phyloP scores from a whole-genome alignment of 2,113 vertebrate species.

The Rhombomys opimus region DNA sequence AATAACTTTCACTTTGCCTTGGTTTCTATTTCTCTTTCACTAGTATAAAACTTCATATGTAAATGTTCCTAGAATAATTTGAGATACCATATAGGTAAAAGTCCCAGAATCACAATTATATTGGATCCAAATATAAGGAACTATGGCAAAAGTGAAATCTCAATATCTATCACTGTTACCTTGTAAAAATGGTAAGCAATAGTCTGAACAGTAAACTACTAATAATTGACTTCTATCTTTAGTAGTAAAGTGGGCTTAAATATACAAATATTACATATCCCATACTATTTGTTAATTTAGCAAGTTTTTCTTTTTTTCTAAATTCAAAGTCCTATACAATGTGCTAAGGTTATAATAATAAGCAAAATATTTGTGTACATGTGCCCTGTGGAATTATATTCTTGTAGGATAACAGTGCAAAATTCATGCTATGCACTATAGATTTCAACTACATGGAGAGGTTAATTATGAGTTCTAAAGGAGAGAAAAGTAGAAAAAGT shows the following conservation, averaged over 20 bases:
- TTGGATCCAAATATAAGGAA: background rate
- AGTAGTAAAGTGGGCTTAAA: background rate
- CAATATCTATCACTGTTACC: background rate
- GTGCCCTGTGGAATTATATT: background rate
- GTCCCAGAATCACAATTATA: constrained; percentile 13
- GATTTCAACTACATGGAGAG: background rate
- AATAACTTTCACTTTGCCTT: background rate
- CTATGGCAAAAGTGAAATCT: constrained; percentile 12
- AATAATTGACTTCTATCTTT: background rate
- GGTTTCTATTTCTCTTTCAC: background rate
- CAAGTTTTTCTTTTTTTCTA: background rate
- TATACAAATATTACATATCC: background rate
- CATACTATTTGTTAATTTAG: constrained; percentile 24
- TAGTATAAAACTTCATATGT: background rate
- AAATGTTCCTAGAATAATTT: constrained; percentile 16
- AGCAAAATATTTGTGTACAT: background rate
- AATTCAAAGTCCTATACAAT: background rate
- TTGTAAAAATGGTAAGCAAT: constrained; percentile 3
- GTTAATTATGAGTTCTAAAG: background rate
- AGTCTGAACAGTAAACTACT: background rate
- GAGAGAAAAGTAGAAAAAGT: background rate
- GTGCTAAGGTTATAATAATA: background rate
- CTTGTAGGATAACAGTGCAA: background rate
- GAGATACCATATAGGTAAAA: background rate
- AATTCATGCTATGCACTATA: background rate